Conservation (phyloP, 2,797 vertebrate genomes). For the Pelochelys cantorii region DNA sequence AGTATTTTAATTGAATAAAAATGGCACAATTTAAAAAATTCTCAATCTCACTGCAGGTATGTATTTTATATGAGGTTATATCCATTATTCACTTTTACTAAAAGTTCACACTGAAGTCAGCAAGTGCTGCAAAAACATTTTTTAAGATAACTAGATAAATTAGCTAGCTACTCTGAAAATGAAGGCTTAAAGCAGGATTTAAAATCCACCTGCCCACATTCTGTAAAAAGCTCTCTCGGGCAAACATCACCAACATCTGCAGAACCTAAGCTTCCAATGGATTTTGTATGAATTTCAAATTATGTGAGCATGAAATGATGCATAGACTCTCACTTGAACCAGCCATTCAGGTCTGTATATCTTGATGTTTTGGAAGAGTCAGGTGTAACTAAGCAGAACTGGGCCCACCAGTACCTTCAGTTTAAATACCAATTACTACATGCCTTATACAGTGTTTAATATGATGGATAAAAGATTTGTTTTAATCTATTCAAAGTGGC, state of each 20-base stretch:
- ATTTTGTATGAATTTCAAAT: background rate
- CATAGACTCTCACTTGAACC: background rate
- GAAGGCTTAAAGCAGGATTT: background rate
- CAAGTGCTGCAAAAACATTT: background rate
- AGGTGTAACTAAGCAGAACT: background rate
- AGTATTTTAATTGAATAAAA: background rate
- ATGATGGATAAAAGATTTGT: rapidly evolving
- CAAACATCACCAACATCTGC: background rate
- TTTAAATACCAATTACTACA: rapidly evolving
- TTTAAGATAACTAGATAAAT: background rate
- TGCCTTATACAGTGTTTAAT: rapidly evolving
- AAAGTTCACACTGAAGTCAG: background rate
- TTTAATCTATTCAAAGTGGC: background rate
- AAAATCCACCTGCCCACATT: background rate
- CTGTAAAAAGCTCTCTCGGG: background rate
- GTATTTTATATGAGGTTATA: background rate
- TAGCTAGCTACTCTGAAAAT: background rate
- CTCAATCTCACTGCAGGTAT: background rate
- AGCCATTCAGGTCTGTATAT: background rate
- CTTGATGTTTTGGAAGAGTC: background rate
- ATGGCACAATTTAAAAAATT: background rate
- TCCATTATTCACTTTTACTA: background rate
- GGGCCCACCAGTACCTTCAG: background rate
- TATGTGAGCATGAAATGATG: background rate
- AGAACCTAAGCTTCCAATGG: background rate